Evolutionary conservation across 2,888 invertebrate genomes (phyloP).

Genomic region (Xestia xanthographa): DNA sequence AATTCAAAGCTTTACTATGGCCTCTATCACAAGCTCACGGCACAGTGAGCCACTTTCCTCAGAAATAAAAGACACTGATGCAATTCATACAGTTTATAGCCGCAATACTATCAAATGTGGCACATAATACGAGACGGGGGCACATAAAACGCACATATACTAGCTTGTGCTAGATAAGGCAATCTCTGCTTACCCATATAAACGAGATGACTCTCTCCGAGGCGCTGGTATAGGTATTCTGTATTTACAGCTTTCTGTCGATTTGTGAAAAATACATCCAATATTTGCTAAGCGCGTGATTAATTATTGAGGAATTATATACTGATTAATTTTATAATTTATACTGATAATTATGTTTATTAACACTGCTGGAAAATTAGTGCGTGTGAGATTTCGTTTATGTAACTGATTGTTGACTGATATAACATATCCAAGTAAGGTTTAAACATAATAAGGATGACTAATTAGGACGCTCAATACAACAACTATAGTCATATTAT

Average conservation of each 20-base stretch:
- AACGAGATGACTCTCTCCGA: neutral
- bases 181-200: constrained; percentile 10
- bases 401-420: neutral
- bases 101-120: neutral
- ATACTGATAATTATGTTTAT: neutral
- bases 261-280: no score
- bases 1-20: no score
- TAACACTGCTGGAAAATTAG: neutral
- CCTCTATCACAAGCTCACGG: no score
- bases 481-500: neutral
- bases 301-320: neutral
- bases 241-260: neutral
- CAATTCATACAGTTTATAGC: neutral
- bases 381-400: neutral
- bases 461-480: constrained; percentile 17
- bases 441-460: no score
- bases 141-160: constrained; percentile 5
- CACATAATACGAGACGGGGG: neutral
- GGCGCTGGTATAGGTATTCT: neutral
- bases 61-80: neutral
- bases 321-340: no score
- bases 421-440: neutral
- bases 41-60: constrained; percentile 9
- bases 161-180: neutral
- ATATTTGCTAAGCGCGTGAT: no score